Evolutionary conservation across 64 coral and sea anemone genomes (phyloP).

Genomic region (Actinia equina): DNA sequence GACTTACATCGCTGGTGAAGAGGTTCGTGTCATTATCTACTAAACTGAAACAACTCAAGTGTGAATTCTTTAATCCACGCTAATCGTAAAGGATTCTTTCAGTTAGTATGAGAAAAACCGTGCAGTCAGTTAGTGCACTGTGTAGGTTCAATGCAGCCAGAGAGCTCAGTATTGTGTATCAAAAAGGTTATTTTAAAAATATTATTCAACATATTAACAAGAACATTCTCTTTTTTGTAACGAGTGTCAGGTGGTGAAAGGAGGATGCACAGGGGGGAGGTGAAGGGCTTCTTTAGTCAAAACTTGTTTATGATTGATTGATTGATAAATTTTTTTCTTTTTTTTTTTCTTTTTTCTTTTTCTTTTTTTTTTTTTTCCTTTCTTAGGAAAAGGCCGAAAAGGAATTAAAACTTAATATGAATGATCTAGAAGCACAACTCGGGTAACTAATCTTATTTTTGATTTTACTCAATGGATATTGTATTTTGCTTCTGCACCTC

Average conservation of each 20-base stretch:
- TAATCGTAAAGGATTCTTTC: background rate
- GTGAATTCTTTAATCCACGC: background rate
- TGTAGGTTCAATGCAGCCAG: no score
- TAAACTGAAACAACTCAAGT: background rate
- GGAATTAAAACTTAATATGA: constrained; percentile 91
- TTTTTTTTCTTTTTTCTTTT: constrained; percentile 10
- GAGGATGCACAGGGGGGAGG: background rate
- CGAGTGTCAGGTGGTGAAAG: background rate
- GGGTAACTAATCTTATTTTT: constrained; percentile 35
- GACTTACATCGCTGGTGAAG: constrained; percentile 60
- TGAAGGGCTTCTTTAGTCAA: background rate
- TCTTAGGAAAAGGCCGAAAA: constrained; percentile 90
- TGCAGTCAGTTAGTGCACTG: background rate
- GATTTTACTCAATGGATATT: no score
- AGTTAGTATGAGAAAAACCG: background rate
- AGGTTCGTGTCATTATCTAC: background rate
- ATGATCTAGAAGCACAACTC: constrained; percentile 87
- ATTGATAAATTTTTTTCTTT: background rate
- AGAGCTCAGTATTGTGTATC: no score
- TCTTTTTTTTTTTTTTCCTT: constrained; percentile 16
- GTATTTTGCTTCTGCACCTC: no score
- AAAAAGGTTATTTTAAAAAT: no score
- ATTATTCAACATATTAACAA: background rate
- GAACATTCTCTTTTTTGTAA: background rate
- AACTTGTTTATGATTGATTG: background rate